Evolutionary conservation across 2,888 invertebrate species (phyloP).

Genomic region (Plutella xylostella): DNA sequence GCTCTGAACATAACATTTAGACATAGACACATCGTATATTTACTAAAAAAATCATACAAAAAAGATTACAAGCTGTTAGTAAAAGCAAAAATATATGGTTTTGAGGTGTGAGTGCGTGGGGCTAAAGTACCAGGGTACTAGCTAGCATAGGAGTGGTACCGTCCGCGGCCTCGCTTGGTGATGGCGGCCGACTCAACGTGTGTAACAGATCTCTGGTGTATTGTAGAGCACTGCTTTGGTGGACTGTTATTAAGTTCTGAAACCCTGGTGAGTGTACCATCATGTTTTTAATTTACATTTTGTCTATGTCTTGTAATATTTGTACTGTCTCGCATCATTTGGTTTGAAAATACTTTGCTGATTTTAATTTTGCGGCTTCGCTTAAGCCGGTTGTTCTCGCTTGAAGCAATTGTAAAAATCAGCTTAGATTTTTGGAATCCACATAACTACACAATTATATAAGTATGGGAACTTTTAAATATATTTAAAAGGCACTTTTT

Average conservation of each 20-base stretch:
- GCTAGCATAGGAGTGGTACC: conserved; percentile 57
- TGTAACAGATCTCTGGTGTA: conserved; percentile 58
- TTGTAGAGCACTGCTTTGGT: conserved; percentile 68
- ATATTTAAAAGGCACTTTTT: background rate
- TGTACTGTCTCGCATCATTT: background rate
- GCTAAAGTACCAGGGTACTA: conserved; percentile 56
- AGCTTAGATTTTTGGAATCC: background rate
- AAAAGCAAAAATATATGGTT: conserved; percentile 10
- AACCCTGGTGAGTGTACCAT: conserved; percentile 65
- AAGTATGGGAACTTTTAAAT: background rate
- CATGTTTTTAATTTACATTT: conserved; percentile 53
- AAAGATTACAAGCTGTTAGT: background rate
- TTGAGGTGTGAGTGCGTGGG: conserved; percentile 46
- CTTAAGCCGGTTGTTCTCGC: background rate
- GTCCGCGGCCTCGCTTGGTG: conserved; percentile 66
- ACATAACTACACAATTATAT: background rate
- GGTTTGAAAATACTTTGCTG: conserved; percentile 1
- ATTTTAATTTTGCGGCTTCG: background rate
- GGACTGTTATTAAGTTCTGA: conserved; percentile 65
- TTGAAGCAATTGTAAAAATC: background rate
- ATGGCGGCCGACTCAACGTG: conserved; percentile 50
- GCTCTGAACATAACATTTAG: too few species aligned
- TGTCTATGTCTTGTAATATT: background rate
- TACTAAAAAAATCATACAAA: background rate
- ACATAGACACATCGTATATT: background rate